Evolutionary conservation across 2,797 vertebrate genomes (phyloP).

Genomic region (Odontamblyopus lacepedii): DNA sequence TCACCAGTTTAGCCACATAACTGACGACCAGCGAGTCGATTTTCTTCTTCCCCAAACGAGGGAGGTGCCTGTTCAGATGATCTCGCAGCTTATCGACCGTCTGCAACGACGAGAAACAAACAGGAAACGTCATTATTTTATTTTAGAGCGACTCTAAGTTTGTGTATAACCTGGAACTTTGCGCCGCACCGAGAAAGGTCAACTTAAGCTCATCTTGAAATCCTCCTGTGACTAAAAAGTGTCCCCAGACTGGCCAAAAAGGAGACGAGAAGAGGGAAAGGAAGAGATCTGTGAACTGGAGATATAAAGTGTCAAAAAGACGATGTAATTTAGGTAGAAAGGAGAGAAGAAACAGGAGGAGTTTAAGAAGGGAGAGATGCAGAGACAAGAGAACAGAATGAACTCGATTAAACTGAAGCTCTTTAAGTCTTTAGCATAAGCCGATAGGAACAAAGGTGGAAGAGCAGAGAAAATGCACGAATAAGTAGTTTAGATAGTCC

Average conservation of each 20-base stretch:
- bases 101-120: constrained; percentile 61
- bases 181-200: constrained; percentile 42
- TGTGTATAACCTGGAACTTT: constrained; percentile 36
- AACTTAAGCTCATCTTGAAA: constrained; percentile 49
- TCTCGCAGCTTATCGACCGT: constrained; percentile 90
- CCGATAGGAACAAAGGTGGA: not conserved
- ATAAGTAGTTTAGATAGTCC: not conserved
- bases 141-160: constrained; percentile 23
- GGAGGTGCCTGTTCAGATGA: constrained; percentile 87
- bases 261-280: constrained; percentile 17
- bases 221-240: constrained; percentile 22
- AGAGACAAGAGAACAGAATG: constrained; percentile 50
- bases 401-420: constrained; percentile 63
- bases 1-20: constrained; percentile 87
- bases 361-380: constrained; percentile 3
- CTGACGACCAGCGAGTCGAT: constrained; percentile 87
- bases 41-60: constrained; percentile 88
- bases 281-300: constrained; percentile 1
- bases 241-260: constrained; percentile 34
- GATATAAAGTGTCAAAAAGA: constrained; percentile 9
- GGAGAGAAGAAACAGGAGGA: not conserved
- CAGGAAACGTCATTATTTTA: constrained; percentile 28
- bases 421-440: constrained; percentile 59
- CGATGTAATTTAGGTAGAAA: constrained; percentile 7
- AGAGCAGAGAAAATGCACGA: not conserved